phyloP scores from a whole-genome alignment of 2,113 vertebrate genomes.

The Archilochus colubris region DNA sequence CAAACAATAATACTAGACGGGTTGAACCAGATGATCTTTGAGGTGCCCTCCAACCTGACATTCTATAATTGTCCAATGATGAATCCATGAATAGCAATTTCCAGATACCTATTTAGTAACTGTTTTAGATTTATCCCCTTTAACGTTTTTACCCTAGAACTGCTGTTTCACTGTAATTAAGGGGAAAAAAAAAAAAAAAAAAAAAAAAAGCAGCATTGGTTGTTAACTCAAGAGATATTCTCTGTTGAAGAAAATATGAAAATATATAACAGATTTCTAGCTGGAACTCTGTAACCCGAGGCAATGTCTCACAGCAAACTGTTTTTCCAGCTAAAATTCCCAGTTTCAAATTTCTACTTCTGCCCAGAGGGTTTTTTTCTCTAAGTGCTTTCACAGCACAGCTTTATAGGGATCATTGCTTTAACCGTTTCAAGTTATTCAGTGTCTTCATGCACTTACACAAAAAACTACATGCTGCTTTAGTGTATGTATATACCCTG shows the following conservation, averaged over 20 bases:
- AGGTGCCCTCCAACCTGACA: too few species aligned
- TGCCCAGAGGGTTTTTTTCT: not conserved
- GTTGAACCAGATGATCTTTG: too few species aligned
- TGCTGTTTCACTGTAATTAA: not conserved
- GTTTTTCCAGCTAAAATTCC: not conserved
- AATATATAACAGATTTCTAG: not conserved
- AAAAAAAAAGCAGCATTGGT: not conserved
- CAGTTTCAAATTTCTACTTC: not conserved
- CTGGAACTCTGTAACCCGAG: not conserved
- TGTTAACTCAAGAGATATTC: not conserved
- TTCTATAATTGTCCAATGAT: not conserved
- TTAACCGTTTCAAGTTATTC: not conserved
- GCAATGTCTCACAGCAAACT: not conserved
- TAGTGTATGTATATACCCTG: not conserved
- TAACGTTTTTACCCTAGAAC: not conserved
- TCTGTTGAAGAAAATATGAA: not conserved
- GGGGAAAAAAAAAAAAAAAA: too few species aligned
- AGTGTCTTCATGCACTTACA: not conserved
- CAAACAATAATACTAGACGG: too few species aligned
- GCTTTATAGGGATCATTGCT: not conserved
- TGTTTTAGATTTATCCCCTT: not conserved
- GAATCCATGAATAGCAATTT: fast-evolving
- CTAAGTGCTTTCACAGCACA: not conserved
- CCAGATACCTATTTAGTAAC: not conserved
- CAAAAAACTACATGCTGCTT: not conserved